Conservation (phyloP, 1,140 invertebrate species). For the Parasteatoda tepidariorum region DNA sequence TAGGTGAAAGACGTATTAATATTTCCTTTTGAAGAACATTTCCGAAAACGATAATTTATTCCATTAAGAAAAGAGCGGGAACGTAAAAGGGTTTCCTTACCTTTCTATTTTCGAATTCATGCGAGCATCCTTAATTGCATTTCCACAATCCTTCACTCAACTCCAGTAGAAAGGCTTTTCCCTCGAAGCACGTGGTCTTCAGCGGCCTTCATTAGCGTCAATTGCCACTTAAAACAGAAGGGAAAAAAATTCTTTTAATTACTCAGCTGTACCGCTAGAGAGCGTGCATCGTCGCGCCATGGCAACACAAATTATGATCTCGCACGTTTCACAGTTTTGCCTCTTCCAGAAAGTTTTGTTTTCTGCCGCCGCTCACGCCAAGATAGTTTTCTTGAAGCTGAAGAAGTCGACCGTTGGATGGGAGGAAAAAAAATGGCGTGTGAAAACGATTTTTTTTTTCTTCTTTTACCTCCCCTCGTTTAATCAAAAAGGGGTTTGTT, state of each 20-base stretch:
- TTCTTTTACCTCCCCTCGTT: neutral
- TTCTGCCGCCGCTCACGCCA: neutral
- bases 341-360: conserved; percentile 6
- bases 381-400: neutral
- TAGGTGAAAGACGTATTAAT: neutral
- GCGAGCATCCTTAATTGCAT: conserved; percentile 57
- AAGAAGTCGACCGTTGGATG: neutral
- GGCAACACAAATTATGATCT: conserved; percentile 50
- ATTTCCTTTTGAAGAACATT: neutral
- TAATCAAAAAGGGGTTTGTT: conserved; percentile 37
- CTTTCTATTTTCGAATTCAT: conserved; percentile 57
- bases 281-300: conserved; percentile 40
- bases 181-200: conserved; percentile 42
- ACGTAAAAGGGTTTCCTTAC: conserved; percentile 13
- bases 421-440: conserved; percentile 54
- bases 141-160: conserved; percentile 52
- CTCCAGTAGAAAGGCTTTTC: conserved; percentile 20
- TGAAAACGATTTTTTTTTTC: conserved; percentile 23
- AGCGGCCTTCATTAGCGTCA: conserved; percentile 53
- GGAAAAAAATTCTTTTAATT: conserved; percentile 55
- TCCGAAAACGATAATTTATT: conserved; percentile 41
- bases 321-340: conserved; percentile 25
- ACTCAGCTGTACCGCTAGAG: conserved; percentile 57
- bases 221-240: conserved; percentile 37
- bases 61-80: conserved; percentile 25